A percentile compares a stretch with the other conserved stretches of the same genome.
These are phyloP conservation scores for Pan paniscus DNA, from an alignment of 2,113 vertebrate genomes.

Conservation along the genomic window DNA sequence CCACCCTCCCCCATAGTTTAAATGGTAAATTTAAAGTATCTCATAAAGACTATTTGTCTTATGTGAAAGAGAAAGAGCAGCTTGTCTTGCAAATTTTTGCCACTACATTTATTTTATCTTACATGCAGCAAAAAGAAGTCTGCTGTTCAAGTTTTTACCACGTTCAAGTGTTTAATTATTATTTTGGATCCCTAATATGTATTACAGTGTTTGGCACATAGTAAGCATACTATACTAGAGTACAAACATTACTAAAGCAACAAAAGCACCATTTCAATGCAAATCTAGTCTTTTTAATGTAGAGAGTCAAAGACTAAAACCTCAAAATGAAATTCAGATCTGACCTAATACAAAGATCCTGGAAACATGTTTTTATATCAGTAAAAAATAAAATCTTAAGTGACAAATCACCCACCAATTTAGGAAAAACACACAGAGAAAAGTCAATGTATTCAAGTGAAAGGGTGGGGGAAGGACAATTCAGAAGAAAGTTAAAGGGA, in stretches of 20 bases:
- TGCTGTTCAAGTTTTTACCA: neutral
- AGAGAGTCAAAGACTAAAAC: neutral
- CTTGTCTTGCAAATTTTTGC: neutral
- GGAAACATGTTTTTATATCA: neutral
- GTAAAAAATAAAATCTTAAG: slow-evolving; percentile 2
- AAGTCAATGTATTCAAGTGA: neutral
- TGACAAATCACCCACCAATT: neutral
- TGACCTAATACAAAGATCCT: neutral
- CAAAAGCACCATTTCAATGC: neutral
- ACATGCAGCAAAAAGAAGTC: neutral
- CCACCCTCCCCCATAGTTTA: neutral
- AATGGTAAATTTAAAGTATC: neutral
- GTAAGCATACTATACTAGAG: neutral
- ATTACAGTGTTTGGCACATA: neutral
- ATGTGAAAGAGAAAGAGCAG: neutral
- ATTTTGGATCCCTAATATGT: neutral
- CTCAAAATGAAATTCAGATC: neutral
- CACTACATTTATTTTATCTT: neutral
- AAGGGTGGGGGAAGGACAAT: neutral
- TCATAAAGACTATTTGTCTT: neutral
- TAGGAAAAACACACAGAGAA: neutral
- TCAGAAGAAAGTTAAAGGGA: neutral
- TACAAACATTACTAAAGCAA: neutral
- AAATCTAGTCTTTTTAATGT: neutral
- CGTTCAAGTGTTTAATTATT: neutral